Evolutionary conservation across 2,113 vertebrate species (phyloP).

Genomic region (Aramus guarauna): DNA sequence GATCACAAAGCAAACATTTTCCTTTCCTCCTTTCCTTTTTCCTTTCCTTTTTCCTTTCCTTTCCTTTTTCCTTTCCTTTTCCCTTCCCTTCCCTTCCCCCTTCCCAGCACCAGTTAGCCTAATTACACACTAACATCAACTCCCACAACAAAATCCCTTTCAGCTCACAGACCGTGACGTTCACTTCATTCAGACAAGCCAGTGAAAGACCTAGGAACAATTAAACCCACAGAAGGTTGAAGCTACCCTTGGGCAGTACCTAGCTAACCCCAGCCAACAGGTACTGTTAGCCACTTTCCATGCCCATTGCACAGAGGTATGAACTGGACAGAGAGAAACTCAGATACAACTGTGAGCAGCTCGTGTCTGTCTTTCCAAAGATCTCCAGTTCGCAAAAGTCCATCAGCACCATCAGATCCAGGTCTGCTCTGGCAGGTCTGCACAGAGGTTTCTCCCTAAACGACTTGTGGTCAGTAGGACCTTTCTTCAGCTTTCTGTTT

Average conservation of each 20-base stretch:
- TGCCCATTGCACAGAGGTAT: not conserved
- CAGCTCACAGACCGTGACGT: not conserved
- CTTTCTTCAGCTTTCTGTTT: not conserved
- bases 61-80: too few relatives aligned
- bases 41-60: not conserved
- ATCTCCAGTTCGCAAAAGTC: not conserved
- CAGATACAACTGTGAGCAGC: not conserved
- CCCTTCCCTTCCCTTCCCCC: too few relatives aligned
- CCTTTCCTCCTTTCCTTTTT: not conserved
- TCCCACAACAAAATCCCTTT: not conserved
- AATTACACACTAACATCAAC: not conserved
- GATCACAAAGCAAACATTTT: not conserved
- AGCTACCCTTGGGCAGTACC: not conserved
- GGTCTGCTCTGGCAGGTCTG: not conserved
- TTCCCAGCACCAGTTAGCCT: not conserved
- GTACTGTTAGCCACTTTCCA: not conserved
- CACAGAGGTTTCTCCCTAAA: not conserved
- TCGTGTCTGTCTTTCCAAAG: not conserved
- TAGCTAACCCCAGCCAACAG: not conserved
- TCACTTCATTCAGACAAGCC: not conserved
- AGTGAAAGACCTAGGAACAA: not conserved
- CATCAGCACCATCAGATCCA: not conserved
- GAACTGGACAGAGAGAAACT: not conserved
- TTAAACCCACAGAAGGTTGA: not conserved
- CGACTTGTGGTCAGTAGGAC: not conserved